A percentile compares a stretch with the other conserved stretches of the same genome.
These are phyloP conservation scores for Notodonta ziczac DNA, from an alignment of 2,888 invertebrate genomes.

Conservation along the genomic window DNA sequence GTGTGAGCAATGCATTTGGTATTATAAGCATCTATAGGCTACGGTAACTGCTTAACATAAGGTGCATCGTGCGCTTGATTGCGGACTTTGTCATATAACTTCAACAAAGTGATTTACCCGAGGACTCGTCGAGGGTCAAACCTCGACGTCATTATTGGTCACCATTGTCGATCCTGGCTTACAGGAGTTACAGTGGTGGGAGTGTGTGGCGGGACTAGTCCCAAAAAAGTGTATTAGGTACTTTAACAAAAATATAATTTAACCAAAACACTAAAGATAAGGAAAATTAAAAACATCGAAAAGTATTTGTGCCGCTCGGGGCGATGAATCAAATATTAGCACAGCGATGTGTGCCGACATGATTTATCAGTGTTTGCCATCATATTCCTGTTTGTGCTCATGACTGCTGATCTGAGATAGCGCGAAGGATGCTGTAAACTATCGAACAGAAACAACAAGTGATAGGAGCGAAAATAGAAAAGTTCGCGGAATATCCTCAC, in stretches of 20 bases:
- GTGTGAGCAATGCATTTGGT: too few relatives aligned
- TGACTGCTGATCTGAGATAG: conserved; percentile 44
- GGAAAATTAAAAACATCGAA: conserved; percentile 14
- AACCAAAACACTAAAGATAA: neutral
- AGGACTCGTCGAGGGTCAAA: too few relatives aligned
- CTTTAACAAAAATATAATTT: neutral
- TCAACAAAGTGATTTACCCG: too few relatives aligned
- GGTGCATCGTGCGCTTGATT: too few relatives aligned
- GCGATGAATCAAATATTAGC: conserved; percentile 49
- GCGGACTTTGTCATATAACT: too few relatives aligned
- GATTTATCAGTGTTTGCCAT: conserved; percentile 54
- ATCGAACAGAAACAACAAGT: conserved; percentile 48
- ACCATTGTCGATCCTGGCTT: too few relatives aligned
- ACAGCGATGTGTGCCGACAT: conserved; percentile 39
- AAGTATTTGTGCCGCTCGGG: conserved; percentile 23
- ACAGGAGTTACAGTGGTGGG: too few relatives aligned
- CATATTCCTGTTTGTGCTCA: conserved; percentile 39
- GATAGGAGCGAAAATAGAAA: conserved; percentile 22
- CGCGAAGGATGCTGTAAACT: conserved; percentile 54
- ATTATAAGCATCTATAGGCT: too few relatives aligned
- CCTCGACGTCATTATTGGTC: too few relatives aligned
- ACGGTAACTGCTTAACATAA: too few relatives aligned
- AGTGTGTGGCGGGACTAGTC: too few relatives aligned
- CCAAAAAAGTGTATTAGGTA: neutral
- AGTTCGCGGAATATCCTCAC: conserved; percentile 10